phyloP scores from a whole-genome alignment of 2,888 invertebrate genomes.

The Sinopyrophorus schimmeli region DNA sequence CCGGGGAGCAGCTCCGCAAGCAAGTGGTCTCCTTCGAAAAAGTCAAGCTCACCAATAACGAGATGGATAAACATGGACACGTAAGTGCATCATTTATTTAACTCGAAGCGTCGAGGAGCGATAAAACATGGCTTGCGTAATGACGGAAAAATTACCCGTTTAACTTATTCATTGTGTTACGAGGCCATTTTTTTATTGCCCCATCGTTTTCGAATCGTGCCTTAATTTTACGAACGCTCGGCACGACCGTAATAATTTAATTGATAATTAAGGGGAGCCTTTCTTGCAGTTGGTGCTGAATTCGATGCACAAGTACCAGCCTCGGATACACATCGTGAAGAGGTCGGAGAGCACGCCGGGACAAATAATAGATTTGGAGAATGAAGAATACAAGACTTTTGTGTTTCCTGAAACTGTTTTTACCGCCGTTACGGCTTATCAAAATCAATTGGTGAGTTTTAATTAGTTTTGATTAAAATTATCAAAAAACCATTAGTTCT shows the following conservation, averaged over 20 bases:
- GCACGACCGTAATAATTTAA: too few relatives aligned
- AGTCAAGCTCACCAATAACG: slow-evolving; percentile 97
- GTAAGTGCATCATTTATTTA: too few relatives aligned
- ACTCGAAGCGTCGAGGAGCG: too few relatives aligned
- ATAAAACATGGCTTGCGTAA: too few relatives aligned
- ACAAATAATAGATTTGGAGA: slow-evolving; percentile 67
- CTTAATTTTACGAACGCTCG: too few relatives aligned
- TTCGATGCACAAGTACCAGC: slow-evolving; percentile 86
- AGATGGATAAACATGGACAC: slow-evolving; percentile 95
- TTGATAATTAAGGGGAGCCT: too few relatives aligned
- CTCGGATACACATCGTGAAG: slow-evolving; percentile 76
- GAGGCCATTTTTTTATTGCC: too few relatives aligned
- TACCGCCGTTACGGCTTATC: slow-evolving; percentile 86
- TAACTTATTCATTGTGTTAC: too few relatives aligned
- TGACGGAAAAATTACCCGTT: too few relatives aligned
- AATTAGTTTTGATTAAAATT: slow-evolving; percentile 1
- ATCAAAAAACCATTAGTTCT: not conserved
- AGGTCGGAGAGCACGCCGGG: slow-evolving; percentile 64
- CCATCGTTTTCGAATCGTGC: too few relatives aligned
- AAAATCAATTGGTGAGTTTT: slow-evolving; percentile 77
- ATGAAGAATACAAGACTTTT: slow-evolving; percentile 76
- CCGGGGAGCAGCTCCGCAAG: slow-evolving; percentile 92
- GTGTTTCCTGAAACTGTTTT: slow-evolving; percentile 82
- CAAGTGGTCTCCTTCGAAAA: slow-evolving; percentile 98
- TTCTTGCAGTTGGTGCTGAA: slow-evolving; percentile 74